Evolutionary conservation across 2,797 vertebrate species (phyloP).

Genomic region (Pyrocephalus nanus): DNA sequence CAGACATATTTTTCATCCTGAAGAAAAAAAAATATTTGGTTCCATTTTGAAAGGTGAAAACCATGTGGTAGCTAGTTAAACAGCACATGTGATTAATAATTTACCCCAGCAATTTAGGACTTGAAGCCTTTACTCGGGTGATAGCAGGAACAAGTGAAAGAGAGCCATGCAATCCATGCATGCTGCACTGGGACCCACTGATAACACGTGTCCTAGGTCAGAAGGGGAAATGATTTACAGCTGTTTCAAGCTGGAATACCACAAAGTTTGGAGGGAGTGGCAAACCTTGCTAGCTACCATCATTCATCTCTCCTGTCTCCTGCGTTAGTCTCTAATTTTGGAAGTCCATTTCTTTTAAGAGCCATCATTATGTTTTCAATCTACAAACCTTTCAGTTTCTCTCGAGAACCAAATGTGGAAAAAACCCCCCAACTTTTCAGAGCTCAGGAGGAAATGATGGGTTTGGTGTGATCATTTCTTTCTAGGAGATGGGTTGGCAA

Average conservation of each 20-base stretch:
- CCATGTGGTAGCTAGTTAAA: not conserved
- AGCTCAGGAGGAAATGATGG: not conserved
- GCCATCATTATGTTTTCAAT: conserved; percentile 17
- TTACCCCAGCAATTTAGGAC: not conserved
- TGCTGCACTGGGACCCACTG: not conserved
- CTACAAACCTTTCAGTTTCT: not conserved
- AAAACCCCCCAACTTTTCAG: not conserved
- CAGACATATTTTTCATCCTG: not conserved
- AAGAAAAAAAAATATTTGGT: not conserved
- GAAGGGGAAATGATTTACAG: not conserved
- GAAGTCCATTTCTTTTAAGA: not conserved
- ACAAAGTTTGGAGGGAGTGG: not conserved
- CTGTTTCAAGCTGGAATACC: not conserved
- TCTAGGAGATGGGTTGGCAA: not conserved
- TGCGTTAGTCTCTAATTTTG: not conserved
- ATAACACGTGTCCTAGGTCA: not conserved
- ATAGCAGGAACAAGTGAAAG: not conserved
- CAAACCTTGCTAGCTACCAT: not conserved
- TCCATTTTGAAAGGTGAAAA: not conserved
- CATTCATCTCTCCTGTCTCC: not conserved
- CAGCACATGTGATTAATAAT: not conserved
- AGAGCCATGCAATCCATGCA: fast-evolving
- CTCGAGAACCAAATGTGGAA: not conserved
- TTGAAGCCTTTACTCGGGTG: not conserved
- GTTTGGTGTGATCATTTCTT: not conserved